Conservation (phyloP, 2,113 vertebrate species). For the Sinocyclocheilus rhinocerous region DNA sequence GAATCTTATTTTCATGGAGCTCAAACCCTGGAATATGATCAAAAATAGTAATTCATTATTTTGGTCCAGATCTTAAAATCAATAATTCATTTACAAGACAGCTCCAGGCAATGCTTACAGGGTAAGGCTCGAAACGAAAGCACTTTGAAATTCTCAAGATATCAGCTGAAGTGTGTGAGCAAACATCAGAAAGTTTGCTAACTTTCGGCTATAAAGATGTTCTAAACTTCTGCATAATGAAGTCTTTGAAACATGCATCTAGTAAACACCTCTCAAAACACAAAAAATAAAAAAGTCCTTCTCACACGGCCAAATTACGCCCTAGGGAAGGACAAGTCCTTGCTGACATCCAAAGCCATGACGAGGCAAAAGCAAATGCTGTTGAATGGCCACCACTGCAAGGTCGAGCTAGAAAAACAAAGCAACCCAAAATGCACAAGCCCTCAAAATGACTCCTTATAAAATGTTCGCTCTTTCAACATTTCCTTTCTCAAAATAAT, state of each 20-base stretch:
- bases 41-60: constrained; percentile 44
- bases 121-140: constrained; percentile 52
- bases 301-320: not conserved
- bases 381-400: not conserved
- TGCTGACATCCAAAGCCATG: not conserved
- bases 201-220: constrained; percentile 39
- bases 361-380: not conserved
- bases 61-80: constrained; percentile 27
- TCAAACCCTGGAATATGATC: constrained; percentile 24
- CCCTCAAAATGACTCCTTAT: constrained; percentile 22
- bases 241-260: constrained; percentile 38
- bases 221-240: constrained; percentile 31
- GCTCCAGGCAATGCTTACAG: constrained; percentile 47
- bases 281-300: not conserved
- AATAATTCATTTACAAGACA: constrained; percentile 43
- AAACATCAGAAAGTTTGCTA: constrained; percentile 36
- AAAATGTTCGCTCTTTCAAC: not conserved
- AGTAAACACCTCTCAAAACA: constrained; percentile 34
- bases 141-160: constrained; percentile 46
- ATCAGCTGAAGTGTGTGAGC: constrained; percentile 1
- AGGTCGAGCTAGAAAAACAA: constrained; percentile 3
- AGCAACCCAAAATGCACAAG: not conserved
- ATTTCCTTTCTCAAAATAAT: constrained; percentile 10
- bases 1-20: not conserved
- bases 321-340: not conserved